phyloP scores from a whole-genome alignment of 2,888 invertebrate species.

The Luffia ferchaultella region DNA sequence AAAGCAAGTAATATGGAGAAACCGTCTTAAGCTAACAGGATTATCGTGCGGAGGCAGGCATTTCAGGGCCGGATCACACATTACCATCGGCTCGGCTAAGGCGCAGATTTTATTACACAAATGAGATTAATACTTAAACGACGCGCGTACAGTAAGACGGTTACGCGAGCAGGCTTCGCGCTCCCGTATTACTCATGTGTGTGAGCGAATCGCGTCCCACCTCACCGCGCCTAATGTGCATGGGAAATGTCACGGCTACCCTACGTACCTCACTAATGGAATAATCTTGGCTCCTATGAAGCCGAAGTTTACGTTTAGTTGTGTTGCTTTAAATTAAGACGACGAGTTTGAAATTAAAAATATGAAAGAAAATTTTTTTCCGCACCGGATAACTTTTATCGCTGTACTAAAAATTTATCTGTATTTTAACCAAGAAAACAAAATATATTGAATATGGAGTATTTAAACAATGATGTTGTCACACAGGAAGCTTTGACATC shows the following conservation, averaged over 20 bases:
- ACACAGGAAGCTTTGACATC: not conserved
- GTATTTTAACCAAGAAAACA: no score
- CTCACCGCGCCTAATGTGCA: not conserved
- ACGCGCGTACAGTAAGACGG: slow-evolving; percentile 22
- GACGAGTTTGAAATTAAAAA: no score
- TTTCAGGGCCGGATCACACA: slow-evolving; percentile 66
- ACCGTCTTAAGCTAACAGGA: slow-evolving; percentile 79
- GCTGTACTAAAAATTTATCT: no score
- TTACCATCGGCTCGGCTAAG: slow-evolving; percentile 50
- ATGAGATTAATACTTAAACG: slow-evolving; percentile 59
- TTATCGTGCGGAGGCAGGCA: slow-evolving; percentile 71
- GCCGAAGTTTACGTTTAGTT: no score
- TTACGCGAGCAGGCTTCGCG: slow-evolving; percentile 22
- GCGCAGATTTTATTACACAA: slow-evolving; percentile 66
- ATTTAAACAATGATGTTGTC: not conserved
- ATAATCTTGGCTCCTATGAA: not conserved
- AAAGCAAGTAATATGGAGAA: slow-evolving; percentile 76
- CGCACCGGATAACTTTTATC: no score
- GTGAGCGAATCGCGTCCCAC: not conserved
- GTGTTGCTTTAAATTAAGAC: no score
- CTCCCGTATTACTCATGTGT: not conserved
- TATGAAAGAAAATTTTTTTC: no score
- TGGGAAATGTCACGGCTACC: not conserved
- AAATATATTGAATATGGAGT: no score
- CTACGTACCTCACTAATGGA: not conserved